phyloP scores from a whole-genome alignment of 2,113 vertebrate species.

The Arizona elegans region DNA sequence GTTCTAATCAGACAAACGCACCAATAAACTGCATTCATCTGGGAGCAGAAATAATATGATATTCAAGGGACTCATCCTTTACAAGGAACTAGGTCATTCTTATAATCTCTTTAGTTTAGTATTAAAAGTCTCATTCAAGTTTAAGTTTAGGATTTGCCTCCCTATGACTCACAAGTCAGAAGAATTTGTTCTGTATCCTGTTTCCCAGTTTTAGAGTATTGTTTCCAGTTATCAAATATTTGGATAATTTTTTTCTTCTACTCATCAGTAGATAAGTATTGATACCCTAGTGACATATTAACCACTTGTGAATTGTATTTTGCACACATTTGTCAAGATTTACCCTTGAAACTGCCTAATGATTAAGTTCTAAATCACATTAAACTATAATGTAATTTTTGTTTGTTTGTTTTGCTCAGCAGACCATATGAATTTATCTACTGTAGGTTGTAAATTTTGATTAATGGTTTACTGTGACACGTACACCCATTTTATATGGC shows the following conservation, averaged over 20 bases:
- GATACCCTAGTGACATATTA: neutral
- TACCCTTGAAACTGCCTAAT: neutral
- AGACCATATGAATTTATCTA: neutral
- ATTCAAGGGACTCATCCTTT: constrained; percentile 23
- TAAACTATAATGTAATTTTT: neutral
- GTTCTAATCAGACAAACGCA: neutral
- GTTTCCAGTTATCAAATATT: neutral
- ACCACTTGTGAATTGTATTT: neutral
- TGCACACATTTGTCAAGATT: neutral
- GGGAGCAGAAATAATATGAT: constrained; percentile 49
- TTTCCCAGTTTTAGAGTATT: neutral
- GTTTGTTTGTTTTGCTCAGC: neutral
- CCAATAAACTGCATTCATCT: constrained; percentile 12
- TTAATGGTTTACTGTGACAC: neutral
- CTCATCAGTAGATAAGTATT: neutral
- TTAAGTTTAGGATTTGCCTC: constrained; percentile 54
- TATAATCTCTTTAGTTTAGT: constrained; percentile 56
- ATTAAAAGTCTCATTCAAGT: constrained; percentile 62
- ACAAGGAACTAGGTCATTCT: constrained; percentile 60
- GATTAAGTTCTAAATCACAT: neutral
- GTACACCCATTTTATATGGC: neutral
- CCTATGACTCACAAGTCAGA: constrained; percentile 29
- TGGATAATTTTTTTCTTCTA: neutral
- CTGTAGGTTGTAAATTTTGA: neutral
- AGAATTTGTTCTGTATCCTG: neutral